These are phyloP conservation scores for Delphinus delphis DNA, from an alignment of 2,113 vertebrate species.

Conservation along the genomic window DNA sequence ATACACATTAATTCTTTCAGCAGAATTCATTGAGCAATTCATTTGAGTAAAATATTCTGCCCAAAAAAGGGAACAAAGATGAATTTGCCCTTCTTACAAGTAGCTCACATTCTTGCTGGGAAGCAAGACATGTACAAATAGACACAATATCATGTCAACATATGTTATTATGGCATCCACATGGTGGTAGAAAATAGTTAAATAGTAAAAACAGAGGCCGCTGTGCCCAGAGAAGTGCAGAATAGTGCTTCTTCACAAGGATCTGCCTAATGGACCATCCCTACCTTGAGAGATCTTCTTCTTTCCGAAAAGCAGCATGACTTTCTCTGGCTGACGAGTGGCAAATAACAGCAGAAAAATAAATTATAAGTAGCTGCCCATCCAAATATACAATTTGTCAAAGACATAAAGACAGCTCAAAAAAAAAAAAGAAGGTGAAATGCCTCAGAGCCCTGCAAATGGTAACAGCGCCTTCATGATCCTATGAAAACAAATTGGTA, in stretches of 20 bases:
- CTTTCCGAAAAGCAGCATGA: background rate
- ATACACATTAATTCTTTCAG: background rate
- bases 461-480: background rate
- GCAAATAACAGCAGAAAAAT: background rate
- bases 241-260: background rate
- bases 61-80: background rate
- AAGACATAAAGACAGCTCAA: background rate
- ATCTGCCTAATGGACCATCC: background rate
- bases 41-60: background rate
- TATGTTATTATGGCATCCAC: background rate
- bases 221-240: background rate
- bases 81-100: background rate
- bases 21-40: background rate
- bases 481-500: background rate
- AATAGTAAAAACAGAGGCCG: background rate
- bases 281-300: background rate
- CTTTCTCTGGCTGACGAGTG: background rate
- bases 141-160: background rate
- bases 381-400: background rate
- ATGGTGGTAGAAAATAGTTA: background rate
- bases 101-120: background rate
- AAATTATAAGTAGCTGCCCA: background rate
- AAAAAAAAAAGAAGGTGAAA: background rate
- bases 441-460: background rate
- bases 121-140: background rate